phyloP scores from a whole-genome alignment of 2,888 invertebrate species.

The Sinelater perroti region DNA sequence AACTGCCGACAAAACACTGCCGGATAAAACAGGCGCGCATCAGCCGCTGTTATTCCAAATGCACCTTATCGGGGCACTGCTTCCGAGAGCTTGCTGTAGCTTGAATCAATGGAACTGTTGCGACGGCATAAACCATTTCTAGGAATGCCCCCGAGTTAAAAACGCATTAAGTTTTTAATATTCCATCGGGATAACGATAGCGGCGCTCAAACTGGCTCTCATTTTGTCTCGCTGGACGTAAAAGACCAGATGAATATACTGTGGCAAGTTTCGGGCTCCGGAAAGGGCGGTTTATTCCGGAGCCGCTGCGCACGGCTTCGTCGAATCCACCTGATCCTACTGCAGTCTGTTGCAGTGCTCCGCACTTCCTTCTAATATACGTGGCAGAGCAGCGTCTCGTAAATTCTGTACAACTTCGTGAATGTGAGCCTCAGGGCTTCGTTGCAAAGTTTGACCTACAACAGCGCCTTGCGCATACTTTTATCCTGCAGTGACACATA shows the following conservation, averaged over 20 bases:
- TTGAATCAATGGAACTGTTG: too few species aligned
- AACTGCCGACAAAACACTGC: constrained; percentile 1
- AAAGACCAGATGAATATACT: not conserved
- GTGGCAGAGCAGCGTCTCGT: constrained; percentile 12
- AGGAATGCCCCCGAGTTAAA: not conserved
- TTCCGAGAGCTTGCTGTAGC: too few species aligned
- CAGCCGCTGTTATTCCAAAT: not conserved
- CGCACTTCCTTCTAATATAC: constrained; percentile 20
- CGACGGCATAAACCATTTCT: too few species aligned
- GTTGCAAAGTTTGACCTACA: not conserved
- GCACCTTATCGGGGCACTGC: too few species aligned
- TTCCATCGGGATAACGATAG: constrained; percentile 2
- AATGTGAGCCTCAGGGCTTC: constrained; percentile 9
- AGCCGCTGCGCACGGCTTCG: not conserved
- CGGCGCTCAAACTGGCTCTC: not conserved
- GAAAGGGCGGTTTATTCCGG: constrained; percentile 4
- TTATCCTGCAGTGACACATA: not conserved
- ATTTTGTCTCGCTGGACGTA: constrained; percentile 3
- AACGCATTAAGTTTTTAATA: constrained; percentile 6
- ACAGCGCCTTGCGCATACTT: not conserved
- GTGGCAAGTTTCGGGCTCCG: not conserved
- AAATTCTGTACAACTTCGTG: constrained; percentile 20
- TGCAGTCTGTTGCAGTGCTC: constrained; percentile 14
- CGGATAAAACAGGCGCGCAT: not conserved
- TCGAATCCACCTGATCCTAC: constrained; percentile 13